Evolutionary conservation across 2,888 invertebrate species (phyloP), one percentile per base, ranked within the genome.

Genomic region (Zelleria hepariella): DNA sequence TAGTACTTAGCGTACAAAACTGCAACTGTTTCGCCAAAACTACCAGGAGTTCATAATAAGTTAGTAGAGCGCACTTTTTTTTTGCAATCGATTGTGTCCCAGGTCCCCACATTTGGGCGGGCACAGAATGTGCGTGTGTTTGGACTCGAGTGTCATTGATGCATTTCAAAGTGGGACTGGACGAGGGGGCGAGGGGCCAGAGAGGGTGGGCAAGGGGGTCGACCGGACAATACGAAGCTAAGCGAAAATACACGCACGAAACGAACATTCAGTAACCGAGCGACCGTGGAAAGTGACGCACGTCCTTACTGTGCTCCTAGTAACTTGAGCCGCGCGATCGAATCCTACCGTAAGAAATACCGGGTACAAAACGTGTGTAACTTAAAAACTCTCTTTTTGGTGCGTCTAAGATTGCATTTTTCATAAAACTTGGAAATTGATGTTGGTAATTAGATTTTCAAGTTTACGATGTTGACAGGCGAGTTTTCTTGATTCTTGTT

Each of bases 121-220:
- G 71, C 66, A 70, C 74, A 75, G 77, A 80, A 81, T 84, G 84
- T 85, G 86, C 84, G 86, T 81, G 81, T 83, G 73, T 74, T 80
- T 79, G 74, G 32, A 42, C 32, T 42, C 32, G 74, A 82, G 82
- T 87, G 85, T 84, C 86, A 86, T 86, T 86, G 87, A 87, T 87
- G 88, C 88, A 87, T 84, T 85, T 86, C 81, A 85, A 84, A 81
- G 73, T 86, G 86, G 80, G 83, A 75, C 71, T 71, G 71, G 69
- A 74, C 78, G 83, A 69, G 69, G 74, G 63, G 63, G 25, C 42
- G 69, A 72, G 78, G 71, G 68, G 78, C 77, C 70, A 67, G 72
- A 42, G 32, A 42, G 32, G 32, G 32, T 42, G 32, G 32, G 32
- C 32, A 42, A 42, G 32, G 32, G n/a, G 32, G 32, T 73, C 72